Base-by-base conservation (phyloP, 2,797 vertebrate species). In the Columba guinea region DNA sequence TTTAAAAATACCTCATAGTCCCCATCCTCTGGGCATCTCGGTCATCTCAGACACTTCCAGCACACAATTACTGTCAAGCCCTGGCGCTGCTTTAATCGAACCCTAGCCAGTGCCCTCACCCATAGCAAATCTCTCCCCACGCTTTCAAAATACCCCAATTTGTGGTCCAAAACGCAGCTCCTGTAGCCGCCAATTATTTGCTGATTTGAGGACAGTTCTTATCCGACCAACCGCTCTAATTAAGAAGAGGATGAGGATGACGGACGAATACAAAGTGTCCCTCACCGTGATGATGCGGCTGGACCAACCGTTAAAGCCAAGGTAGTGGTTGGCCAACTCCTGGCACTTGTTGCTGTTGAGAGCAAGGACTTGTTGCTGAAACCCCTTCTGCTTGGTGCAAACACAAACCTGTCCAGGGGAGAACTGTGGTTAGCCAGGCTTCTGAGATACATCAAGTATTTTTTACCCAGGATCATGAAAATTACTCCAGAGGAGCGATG, bases 221-320 rank as follows among this genome's bases (percentile, higher is more conserved):
- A 76, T 37, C n/a, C 34, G 30, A 84, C 27, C n/a, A 56, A 6
- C 7, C 1, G 2, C n/a, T 68, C 28, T 22, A 18, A 17, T 13
- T 21, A n/a, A 87, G 63, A 74, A 41, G 44, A 70, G 37, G 22
- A 53, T 20, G 39, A 87, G 56, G 56, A 67, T 23, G 28, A 67
- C 2, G 12, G 37, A 9, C 26, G 39, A 64, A 32, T 11, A 27
- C 7, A 51, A 83, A 75, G 13, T 26, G 28, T 7, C 44, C 26
- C 91, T 98, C 96, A 99, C 99, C 28, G 97, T 98, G 90, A 99
- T 91, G 84, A 99, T 98, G 81, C 93, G 97, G 94, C 98, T 98
- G 80, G 97, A 98, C 98, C 99, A 99, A 49, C 98, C 98, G 3
- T 98, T 98, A 80, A 99, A 99, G 48, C 99, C 98, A 49, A 99